Evolutionary conservation across 2,113 vertebrate species (phyloP).

Genomic region (Irena cyanogastra): DNA sequence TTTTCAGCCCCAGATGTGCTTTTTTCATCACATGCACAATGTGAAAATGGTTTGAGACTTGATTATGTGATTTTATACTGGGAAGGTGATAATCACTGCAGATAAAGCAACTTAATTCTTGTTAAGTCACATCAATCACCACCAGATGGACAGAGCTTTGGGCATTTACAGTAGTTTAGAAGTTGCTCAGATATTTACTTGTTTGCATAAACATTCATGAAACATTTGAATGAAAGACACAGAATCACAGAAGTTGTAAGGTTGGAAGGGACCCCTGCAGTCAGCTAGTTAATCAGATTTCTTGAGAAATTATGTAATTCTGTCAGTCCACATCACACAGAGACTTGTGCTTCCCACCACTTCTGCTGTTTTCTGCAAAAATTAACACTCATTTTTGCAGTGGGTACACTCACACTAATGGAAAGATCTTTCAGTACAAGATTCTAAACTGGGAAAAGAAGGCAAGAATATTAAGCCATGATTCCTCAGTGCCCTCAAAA

Average conservation of each 20-base stretch:
- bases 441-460: neutral
- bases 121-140: neutral
- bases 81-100: neutral
- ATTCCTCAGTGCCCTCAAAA: neutral
- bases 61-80: neutral
- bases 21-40: neutral
- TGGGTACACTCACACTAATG: neutral
- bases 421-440: neutral
- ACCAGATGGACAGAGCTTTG: neutral
- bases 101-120: neutral
- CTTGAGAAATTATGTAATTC: neutral
- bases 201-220: neutral
- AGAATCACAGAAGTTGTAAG: neutral
- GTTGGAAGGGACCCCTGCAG: neutral
- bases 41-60: neutral
- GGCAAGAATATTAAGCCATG: neutral
- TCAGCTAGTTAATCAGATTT: neutral
- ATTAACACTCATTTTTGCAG: neutral
- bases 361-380: neutral
- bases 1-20: neutral
- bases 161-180: neutral
- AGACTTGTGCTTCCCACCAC: accelerated
- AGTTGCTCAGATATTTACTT: neutral
- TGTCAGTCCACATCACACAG: neutral
- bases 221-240: neutral